Evolutionary conservation across 2,888 invertebrate species (phyloP), one percentile per base, ranked within the genome.

Genomic region (Tethea ocularis): DNA sequence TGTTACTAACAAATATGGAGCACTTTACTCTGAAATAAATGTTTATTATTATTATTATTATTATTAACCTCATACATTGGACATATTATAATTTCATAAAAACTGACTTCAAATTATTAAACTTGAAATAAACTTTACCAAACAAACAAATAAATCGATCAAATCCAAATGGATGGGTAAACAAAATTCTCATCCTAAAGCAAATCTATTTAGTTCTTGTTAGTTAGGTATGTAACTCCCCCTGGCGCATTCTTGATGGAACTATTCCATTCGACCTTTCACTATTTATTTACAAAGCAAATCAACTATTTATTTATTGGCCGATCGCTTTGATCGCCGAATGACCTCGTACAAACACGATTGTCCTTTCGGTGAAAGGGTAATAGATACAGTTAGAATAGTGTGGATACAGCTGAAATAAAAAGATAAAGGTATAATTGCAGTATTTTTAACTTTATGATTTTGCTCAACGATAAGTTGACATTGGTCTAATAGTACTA

Each of bases 291-390:
- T 90, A 89, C 88, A 85, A 84, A 89, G 87, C 86, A 87, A 90
- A 90, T 90, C 86, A 90, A 89, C 83, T 89, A 91, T 91, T 92
- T 91, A 91, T 91, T 90, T 89, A 89, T 88, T 88, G 88, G 84
- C 79, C 84, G 77, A 84, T 86, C 82, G 83, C 91, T 91, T 91
- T 91, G 91, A 91, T 89, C 89, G 85, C 74, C 80, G 82, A 83
- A 79, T 87, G 85, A 84, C 86, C 83, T 81, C 78, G 72, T 66
- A 71, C 84, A 87, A 88, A 88, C 78, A 80, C 72, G 82, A 85
- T 84, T 88, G 89, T 87, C 86, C 82, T 83, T 82, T 78, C 76
- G 74, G 74, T 69, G 69, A 78, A 84, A 82, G 82, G 84, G 79
- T 81, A 68, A 58, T 20, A 10, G 46, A 20, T 46, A 46, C 20